Evolutionary conservation across 2,888 invertebrate genomes (phyloP).

Genomic region (Ophion slaviceki): DNA sequence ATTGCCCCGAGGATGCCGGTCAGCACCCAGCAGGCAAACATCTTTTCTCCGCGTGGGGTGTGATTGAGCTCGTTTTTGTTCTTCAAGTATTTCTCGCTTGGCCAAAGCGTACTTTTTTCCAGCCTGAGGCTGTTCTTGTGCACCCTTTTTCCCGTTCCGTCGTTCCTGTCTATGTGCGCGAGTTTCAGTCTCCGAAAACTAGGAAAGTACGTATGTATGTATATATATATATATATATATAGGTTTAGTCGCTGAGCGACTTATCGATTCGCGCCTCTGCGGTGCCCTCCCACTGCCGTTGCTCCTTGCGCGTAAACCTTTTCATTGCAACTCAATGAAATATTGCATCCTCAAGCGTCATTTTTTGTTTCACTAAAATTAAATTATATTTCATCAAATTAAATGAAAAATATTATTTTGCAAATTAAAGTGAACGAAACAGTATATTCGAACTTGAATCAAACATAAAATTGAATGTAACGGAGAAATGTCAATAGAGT

Average conservation of each 20-base stretch:
- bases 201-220: conserved; percentile 24
- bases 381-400: neutral
- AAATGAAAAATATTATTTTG: neutral
- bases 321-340: conserved; percentile 51
- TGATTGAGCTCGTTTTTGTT: conserved; percentile 27
- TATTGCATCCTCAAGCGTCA: neutral
- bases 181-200: conserved; percentile 41
- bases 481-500: too few relatives aligned
- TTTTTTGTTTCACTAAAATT: neutral
- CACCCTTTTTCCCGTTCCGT: neutral
- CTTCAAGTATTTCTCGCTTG: neutral
- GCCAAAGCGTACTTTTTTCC: conserved; percentile 10
- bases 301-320: conserved; percentile 51
- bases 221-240: conserved; percentile 10
- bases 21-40: conserved; percentile 82
- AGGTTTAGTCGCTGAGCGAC: conserved; percentile 57
- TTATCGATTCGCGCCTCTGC: conserved; percentile 66
- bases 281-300: conserved; percentile 48
- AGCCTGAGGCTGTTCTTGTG: conserved; percentile 2
- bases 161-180: conserved; percentile 17
- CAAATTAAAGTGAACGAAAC: too few relatives aligned
- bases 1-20: conserved; percentile 81
- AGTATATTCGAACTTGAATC: too few relatives aligned
- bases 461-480: too few relatives aligned
- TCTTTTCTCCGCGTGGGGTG: conserved; percentile 55